A percentile compares a stretch with the other conserved stretches of the same genome.
Evolutionary conservation across 2,888 invertebrate genomes (phyloP).

Genomic region (Pantelozetes paolii): DNA sequence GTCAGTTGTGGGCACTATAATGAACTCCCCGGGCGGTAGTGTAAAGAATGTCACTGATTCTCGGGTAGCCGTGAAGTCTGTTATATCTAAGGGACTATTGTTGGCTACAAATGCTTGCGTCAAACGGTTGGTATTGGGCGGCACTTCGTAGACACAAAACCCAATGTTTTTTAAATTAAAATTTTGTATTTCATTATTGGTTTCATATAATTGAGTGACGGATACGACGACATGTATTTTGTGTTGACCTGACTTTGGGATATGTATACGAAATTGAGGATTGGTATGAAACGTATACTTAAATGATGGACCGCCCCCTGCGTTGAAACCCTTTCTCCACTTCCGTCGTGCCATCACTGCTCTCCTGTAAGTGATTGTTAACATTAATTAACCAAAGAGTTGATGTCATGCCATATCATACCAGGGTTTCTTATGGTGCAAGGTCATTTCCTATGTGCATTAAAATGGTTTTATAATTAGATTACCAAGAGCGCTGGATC

Average conservation of each 20-base stretch:
- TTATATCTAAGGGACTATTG: conserved; percentile 64
- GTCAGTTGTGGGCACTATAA: conserved; percentile 67
- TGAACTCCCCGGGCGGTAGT: conserved; percentile 68
- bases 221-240: conserved; percentile 70
- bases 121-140: conserved; percentile 60
- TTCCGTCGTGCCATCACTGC: conserved; percentile 65
- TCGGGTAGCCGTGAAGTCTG: conserved; percentile 63
- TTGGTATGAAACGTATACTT: conserved; percentile 55
- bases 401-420: not conserved
- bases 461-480: too few relatives aligned
- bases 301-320: conserved; percentile 65
- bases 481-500: too few relatives aligned
- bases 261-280: conserved; percentile 62
- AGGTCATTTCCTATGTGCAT: conserved; percentile 61
- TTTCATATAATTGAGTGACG: conserved; percentile 64
- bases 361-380: conserved; percentile 55
- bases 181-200: conserved; percentile 31
- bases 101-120: conserved; percentile 62
- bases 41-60: conserved; percentile 71
- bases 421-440: conserved; percentile 65
- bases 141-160: conserved; percentile 52
- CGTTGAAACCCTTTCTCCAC: conserved; percentile 67
- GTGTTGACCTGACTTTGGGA: conserved; percentile 61
- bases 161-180: conserved; percentile 28
- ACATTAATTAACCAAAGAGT: not conserved